A percentile compares a stretch with the other conserved stretches of the same genome.
These are phyloP conservation scores for Anoura caudifer DNA, from an alignment of 2,113 vertebrate genomes.

Conservation along the genomic window DNA sequence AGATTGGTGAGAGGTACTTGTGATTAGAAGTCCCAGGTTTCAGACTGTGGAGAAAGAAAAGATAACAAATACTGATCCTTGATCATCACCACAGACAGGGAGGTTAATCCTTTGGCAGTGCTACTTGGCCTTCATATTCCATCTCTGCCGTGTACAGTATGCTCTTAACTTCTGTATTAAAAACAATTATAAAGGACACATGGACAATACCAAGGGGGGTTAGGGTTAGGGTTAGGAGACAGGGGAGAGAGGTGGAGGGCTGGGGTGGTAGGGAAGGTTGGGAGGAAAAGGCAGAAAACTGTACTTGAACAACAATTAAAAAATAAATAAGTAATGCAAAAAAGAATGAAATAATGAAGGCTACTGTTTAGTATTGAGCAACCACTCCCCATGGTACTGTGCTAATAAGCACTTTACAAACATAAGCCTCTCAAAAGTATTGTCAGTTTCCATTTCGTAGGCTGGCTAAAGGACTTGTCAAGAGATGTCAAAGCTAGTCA, in stretches of 20 bases:
- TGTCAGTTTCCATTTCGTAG: conserved; percentile 1
- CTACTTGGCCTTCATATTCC: neutral
- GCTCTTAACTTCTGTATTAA: neutral
- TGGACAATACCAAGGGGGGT: too few species aligned
- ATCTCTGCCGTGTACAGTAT: neutral
- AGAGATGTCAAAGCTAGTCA: neutral
- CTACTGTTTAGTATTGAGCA: neutral
- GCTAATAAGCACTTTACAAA: neutral
- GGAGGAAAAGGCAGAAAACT: too few species aligned
- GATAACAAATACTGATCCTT: neutral
- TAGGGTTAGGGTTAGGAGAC: too few species aligned
- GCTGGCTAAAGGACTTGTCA: neutral
- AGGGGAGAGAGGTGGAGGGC: too few species aligned
- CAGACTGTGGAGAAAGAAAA: neutral
- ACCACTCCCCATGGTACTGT: neutral
- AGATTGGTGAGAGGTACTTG: neutral
- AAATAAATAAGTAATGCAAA: neutral
- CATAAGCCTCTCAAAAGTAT: neutral
- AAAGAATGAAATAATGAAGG: neutral
- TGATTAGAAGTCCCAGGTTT: neutral
- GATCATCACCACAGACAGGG: neutral
- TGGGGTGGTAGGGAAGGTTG: too few species aligned
- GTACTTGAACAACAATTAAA: too few species aligned
- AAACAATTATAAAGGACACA: neutral
- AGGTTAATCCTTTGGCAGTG: neutral